Evolutionary conservation across 2,888 invertebrate species (phyloP).

Genomic region (Lottia scabra): DNA sequence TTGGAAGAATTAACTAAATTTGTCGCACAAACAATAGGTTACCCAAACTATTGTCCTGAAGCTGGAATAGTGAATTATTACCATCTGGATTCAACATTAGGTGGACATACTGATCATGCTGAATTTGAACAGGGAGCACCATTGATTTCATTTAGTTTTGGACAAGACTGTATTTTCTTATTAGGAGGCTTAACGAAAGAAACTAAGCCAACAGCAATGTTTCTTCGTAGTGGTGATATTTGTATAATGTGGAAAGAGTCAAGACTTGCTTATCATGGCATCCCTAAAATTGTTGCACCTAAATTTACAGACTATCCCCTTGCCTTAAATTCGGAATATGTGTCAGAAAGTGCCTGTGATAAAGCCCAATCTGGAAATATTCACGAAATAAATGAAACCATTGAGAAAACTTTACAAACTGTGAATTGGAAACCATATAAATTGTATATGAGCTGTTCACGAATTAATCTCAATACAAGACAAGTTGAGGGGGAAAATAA

Average conservation of each 20-base stretch:
- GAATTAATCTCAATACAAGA: slow-evolving; percentile 94
- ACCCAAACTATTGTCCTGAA: slow-evolving; percentile 74
- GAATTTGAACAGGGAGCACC: slow-evolving; percentile 89
- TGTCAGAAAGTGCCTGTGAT: not conserved
- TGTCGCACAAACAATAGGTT: slow-evolving; percentile 70
- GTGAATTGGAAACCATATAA: slow-evolving; percentile 50
- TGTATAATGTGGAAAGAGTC: slow-evolving; percentile 89
- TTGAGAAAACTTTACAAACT: slow-evolving; percentile 12
- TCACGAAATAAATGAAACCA: slow-evolving; percentile 25
- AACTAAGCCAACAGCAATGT: slow-evolving; percentile 71
- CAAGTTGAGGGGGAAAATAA: slow-evolving; percentile 76
- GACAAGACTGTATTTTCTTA: slow-evolving; percentile 93
- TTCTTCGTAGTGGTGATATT: slow-evolving; percentile 89
- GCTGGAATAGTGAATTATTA: slow-evolving; percentile 98
- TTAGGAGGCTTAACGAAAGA: slow-evolving; percentile 83
- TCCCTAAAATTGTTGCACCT: slow-evolving; percentile 80
- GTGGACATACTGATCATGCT: slow-evolving; percentile 95
- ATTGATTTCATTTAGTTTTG: slow-evolving; percentile 92
- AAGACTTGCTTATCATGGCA: slow-evolving; percentile 91
- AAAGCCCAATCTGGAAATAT: slow-evolving; percentile 66
- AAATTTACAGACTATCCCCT: not conserved
- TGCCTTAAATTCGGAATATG: not conserved
- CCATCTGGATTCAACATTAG: slow-evolving; percentile 89
- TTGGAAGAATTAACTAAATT: slow-evolving; percentile 76
- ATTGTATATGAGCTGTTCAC: slow-evolving; percentile 78